Conservation (phyloP, 1,140 invertebrate species). For the Bombus waltoni region DNA sequence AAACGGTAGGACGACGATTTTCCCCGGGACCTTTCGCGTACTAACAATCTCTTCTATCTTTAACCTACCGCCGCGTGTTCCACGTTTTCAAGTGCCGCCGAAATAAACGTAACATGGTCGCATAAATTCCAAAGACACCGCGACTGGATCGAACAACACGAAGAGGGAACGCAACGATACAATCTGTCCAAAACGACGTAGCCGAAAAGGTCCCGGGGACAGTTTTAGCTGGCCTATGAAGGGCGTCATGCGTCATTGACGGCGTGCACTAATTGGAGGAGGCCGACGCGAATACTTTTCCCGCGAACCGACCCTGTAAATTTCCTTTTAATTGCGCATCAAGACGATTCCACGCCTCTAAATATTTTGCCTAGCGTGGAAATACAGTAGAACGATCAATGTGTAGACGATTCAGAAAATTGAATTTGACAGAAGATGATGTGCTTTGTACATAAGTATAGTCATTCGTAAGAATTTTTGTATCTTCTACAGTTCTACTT, state of each 20-base stretch:
- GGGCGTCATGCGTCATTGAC: conserved; percentile 57
- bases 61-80: conserved; percentile 38
- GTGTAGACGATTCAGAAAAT: neutral
- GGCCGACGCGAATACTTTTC: conserved; percentile 48
- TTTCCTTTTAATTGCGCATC: conserved; percentile 45
- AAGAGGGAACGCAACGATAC: conserved; percentile 30
- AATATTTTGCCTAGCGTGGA: neutral
- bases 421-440: neutral
- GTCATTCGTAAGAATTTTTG: neutral
- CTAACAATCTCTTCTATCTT: conserved; percentile 54
- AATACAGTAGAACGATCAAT: neutral
- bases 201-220: conserved; percentile 13
- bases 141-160: conserved; percentile 44
- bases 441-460: neutral
- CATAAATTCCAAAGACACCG: conserved; percentile 48
- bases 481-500: too few species aligned
- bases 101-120: conserved; percentile 52
- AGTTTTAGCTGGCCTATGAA: conserved; percentile 52
- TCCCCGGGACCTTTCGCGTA: neutral
- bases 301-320: conserved; percentile 37
- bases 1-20: conserved; percentile 18
- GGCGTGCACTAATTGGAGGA: conserved; percentile 47
- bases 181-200: conserved; percentile 51
- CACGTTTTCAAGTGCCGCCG: conserved; percentile 33
- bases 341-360: conserved; percentile 16